Conservation (phyloP, 2,797 vertebrate genomes). For the Sparidentex hasta region DNA sequence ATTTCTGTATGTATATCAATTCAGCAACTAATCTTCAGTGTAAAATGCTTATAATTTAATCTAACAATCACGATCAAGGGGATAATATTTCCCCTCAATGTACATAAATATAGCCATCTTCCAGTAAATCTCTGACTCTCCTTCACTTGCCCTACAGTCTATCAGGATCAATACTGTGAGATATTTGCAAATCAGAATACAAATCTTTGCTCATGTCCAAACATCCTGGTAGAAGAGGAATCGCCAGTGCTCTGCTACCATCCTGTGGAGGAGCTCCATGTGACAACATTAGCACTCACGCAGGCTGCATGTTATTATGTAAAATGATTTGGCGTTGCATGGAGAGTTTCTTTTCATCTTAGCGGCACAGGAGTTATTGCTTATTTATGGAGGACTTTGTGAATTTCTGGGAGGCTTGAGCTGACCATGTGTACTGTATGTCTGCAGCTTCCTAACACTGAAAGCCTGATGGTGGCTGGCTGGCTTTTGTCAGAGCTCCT, state of each 20-base stretch:
- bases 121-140: not conserved
- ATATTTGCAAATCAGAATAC: not conserved
- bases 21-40: no score
- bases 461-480: not conserved
- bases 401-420: not conserved
- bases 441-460: not conserved
- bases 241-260: not conserved
- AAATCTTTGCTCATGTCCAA: not conserved
- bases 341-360: not conserved
- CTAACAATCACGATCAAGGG: not conserved
- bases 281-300: not conserved
- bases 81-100: not conserved
- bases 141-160: not conserved
- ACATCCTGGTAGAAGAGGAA: not conserved
- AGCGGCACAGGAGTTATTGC: not conserved
- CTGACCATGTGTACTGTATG: not conserved
- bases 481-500: not conserved
- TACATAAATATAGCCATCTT: not conserved
- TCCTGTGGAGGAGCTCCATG: constrained; percentile 7
- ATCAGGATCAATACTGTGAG: not conserved
- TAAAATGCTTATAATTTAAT: not conserved
- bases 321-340: not conserved
- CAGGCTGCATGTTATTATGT: not conserved
- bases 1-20: no score
- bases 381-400: not conserved